Evolutionary conservation across 1,140 invertebrate species (phyloP).

Genomic region (Nymphalis io): DNA sequence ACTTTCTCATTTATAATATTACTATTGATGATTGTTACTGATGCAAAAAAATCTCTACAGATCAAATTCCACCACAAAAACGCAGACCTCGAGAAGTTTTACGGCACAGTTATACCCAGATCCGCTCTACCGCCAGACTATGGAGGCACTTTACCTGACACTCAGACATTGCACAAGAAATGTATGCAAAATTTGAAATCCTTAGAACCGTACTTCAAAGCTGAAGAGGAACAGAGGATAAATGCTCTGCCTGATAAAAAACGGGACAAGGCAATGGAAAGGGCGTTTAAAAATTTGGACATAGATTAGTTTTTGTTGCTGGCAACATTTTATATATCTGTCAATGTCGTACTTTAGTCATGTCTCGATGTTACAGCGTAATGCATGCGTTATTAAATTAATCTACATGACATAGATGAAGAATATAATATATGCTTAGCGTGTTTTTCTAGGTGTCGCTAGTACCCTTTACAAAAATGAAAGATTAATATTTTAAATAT

Average conservation of each 20-base stretch:
- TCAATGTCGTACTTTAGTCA: slow-evolving; percentile 5
- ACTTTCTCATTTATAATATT: too few species aligned
- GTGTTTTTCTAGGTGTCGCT: too few species aligned
- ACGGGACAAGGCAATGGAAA: slow-evolving; percentile 64
- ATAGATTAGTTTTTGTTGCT: slow-evolving; percentile 56
- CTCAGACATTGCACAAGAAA: slow-evolving; percentile 66
- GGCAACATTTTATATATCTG: background rate
- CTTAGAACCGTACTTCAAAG: slow-evolving; percentile 68
- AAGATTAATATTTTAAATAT: too few species aligned
- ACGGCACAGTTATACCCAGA: slow-evolving; percentile 66
- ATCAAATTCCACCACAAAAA: slow-evolving; percentile 73
- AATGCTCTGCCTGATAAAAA: slow-evolving; percentile 67
- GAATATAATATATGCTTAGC: background rate
- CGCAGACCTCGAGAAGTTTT: slow-evolving; percentile 70
- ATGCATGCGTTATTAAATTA: background rate
- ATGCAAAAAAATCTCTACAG: slow-evolving; percentile 44
- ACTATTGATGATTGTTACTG: background rate
- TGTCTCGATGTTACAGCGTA: background rate
- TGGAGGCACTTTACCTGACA: slow-evolving; percentile 67
- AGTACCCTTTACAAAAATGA: too few species aligned
- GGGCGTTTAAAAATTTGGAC: slow-evolving; percentile 68
- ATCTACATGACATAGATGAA: background rate
- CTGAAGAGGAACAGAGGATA: slow-evolving; percentile 66
- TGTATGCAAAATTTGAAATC: slow-evolving; percentile 63
- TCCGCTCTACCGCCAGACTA: slow-evolving; percentile 66